Conservation (phyloP, 1,140 invertebrate species). For the Galendromus occidentalis region DNA sequence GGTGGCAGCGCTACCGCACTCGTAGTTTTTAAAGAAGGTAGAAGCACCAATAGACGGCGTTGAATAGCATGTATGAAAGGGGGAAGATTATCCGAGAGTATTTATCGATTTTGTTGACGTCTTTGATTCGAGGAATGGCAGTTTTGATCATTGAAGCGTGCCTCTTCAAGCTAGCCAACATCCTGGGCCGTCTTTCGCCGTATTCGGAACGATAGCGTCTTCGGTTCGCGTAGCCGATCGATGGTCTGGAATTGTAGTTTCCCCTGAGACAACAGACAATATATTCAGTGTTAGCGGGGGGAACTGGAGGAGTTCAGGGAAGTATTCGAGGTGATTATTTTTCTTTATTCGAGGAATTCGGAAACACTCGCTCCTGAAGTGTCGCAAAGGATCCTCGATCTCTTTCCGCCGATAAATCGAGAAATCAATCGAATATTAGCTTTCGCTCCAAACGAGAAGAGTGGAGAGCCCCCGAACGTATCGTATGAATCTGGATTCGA, state of each 20-base stretch:
- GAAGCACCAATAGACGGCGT: constrained; percentile 80
- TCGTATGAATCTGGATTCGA: no score
- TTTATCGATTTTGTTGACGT: constrained; percentile 92
- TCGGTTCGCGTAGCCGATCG: constrained; percentile 15
- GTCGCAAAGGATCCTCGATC: no score
- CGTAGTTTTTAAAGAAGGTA: constrained; percentile 33
- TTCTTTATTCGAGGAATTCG: no score
- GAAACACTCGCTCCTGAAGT: no score
- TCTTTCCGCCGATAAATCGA: no score
- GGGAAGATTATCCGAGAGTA: constrained; percentile 86
- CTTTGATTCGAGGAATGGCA: constrained; percentile 70
- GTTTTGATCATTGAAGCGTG: constrained; percentile 22
- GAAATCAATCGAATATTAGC: no score
- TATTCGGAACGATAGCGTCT: constrained; percentile 16
- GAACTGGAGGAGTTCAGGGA: no score
- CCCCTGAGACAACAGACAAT: not conserved
- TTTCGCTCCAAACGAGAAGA: no score
- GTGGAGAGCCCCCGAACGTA: no score
- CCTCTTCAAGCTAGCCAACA: constrained; percentile 23
- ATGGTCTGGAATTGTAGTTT: constrained; percentile 7
- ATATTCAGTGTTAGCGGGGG: no score
- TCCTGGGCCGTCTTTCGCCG: constrained; percentile 21
- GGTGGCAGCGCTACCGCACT: no score
- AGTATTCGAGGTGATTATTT: no score
- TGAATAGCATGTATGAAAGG: constrained; percentile 78